Evolutionary conservation across 2,113 vertebrate genomes (phyloP).

Genomic region (Pelvicachromis taeniatus): DNA sequence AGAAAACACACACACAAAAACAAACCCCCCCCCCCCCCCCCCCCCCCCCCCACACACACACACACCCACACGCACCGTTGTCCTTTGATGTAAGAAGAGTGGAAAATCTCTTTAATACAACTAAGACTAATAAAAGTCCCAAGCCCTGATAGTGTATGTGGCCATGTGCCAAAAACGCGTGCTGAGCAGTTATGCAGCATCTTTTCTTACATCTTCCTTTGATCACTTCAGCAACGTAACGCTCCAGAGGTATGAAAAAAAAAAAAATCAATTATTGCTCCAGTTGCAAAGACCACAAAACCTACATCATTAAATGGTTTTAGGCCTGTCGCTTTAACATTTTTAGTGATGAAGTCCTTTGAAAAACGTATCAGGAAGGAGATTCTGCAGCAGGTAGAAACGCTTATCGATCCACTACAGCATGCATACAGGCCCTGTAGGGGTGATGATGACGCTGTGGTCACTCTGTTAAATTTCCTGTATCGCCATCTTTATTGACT

Average conservation of each 20-base stretch:
- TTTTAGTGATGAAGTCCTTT: neutral
- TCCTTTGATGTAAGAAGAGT: neutral
- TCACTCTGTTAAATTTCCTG: too few species aligned
- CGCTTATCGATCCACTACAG: neutral
- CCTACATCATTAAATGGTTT: neutral
- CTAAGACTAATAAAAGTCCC: neutral
- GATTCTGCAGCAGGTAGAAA: neutral
- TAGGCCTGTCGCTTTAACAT: neutral
- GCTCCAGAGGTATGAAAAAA: neutral
- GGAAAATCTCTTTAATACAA: neutral
- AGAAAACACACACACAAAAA: too few species aligned
- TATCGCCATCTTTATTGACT: too few species aligned
- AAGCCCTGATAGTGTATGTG: neutral
- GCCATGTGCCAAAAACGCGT: neutral
- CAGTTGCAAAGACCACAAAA: neutral
- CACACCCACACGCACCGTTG: too few species aligned
- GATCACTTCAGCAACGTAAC: accelerated
- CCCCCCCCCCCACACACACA: too few species aligned
- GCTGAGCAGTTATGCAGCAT: neutral
- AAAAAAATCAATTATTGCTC: neutral
- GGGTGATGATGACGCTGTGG: too few species aligned
- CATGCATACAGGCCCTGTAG: too few species aligned
- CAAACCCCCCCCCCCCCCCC: too few species aligned
- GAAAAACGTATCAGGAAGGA: accelerated
- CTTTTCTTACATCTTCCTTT: neutral